Conservation (phyloP, 2,797 vertebrate genomes). For the Numenius phaeopus region DNA sequence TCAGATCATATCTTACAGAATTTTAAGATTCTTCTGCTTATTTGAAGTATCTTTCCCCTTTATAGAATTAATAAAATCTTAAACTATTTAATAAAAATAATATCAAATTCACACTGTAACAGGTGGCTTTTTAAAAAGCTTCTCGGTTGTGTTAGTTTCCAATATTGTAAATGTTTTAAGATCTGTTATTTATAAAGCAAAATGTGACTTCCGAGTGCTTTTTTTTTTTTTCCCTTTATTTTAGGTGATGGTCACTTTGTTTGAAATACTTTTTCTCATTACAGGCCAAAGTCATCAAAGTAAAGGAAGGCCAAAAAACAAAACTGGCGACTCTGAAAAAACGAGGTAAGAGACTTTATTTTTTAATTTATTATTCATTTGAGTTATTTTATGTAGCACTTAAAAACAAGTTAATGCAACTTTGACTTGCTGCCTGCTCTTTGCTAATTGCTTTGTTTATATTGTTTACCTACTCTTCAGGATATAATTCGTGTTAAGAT, state of each 20-base stretch:
- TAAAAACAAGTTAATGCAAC: neutral
- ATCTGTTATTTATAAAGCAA: neutral
- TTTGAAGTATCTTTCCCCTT: neutral
- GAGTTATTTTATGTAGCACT: neutral
- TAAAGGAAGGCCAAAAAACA: conserved; percentile 64
- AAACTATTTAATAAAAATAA: accelerated
- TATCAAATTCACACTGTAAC: neutral
- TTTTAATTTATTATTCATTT: neutral
- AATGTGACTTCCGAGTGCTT: neutral
- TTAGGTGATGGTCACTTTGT: neutral
- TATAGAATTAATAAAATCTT: neutral
- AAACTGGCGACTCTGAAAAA: conserved; percentile 64
- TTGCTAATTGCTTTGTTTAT: neutral
- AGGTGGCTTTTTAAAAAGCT: neutral
- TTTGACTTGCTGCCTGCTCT: neutral
- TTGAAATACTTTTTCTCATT: conserved; percentile 25
- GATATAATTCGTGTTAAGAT: neutral
- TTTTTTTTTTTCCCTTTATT: neutral
- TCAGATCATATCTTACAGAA: neutral
- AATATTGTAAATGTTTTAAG: neutral
- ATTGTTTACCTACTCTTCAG: neutral
- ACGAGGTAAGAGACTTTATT: conserved; percentile 44
- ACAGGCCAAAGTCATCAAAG: conserved; percentile 70
- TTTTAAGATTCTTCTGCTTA: neutral
- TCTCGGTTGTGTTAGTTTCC: neutral